Conservation (phyloP, 2,797 vertebrate genomes). For the Etheostoma nigrum region DNA sequence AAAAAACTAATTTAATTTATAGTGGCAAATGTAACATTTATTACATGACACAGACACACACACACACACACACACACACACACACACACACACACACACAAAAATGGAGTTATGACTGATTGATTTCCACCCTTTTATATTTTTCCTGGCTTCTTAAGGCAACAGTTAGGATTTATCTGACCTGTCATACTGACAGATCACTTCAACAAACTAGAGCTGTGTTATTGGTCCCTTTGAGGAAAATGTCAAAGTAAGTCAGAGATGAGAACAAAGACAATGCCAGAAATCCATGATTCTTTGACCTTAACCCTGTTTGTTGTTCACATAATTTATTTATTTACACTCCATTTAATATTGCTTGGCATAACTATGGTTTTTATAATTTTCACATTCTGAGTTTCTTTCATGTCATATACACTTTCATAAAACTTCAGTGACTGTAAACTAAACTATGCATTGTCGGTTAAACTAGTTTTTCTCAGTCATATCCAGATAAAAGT, state of each 20-base stretch:
- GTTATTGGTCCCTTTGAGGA: conserved; percentile 69
- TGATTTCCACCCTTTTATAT: conserved; percentile 25
- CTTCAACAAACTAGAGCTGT: conserved; percentile 56
- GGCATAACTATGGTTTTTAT: not conserved
- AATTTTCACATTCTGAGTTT: not conserved
- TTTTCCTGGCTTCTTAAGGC: conserved; percentile 34
- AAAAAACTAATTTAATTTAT: no score
- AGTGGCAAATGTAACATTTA: not conserved
- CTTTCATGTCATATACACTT: not conserved
- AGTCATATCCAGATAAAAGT: not conserved
- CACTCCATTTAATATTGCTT: conserved; percentile 2
- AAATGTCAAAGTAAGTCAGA: conserved; percentile 72
- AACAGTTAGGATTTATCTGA: conserved; percentile 48
- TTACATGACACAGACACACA: not conserved
- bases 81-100: not conserved
- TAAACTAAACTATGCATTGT: not conserved
- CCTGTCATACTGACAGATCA: conserved; percentile 63
- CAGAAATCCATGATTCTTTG: conserved; percentile 34
- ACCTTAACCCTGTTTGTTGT: conserved; percentile 41
- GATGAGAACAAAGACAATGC: conserved; percentile 54
- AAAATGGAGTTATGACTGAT: conserved; percentile 24
- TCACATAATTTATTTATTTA: conserved; percentile 6
- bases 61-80: not conserved
- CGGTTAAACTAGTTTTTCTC: not conserved
- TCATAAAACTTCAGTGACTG: not conserved